Evolutionary conservation across 2,888 invertebrate species (phyloP).

Genomic region (Pinctada fucata): DNA sequence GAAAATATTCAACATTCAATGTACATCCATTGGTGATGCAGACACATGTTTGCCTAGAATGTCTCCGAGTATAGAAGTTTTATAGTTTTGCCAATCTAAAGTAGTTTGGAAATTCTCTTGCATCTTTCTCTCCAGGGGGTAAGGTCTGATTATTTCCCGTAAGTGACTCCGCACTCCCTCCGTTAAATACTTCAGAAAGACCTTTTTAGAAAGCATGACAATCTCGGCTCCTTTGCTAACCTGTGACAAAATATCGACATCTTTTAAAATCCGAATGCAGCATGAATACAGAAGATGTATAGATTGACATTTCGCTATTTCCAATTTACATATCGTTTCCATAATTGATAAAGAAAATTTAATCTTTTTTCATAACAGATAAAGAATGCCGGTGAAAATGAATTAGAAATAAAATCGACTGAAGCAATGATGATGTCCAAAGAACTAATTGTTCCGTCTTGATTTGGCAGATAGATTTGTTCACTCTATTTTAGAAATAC

Average conservation of each 20-base stretch:
- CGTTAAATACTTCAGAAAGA: slow-evolving; percentile 62
- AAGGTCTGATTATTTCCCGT: slow-evolving; percentile 56
- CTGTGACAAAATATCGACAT: slow-evolving; percentile 31
- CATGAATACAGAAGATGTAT: neutral
- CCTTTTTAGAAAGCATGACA: slow-evolving; percentile 64
- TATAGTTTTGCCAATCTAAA: slow-evolving; percentile 62
- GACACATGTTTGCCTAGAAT: neutral
- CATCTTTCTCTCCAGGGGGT: slow-evolving; percentile 56
- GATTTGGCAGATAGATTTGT: too few relatives aligned
- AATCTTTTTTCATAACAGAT: too few relatives aligned
- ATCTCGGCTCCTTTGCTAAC: slow-evolving; percentile 69
- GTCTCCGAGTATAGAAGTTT: slow-evolving; percentile 26
- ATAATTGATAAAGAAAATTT: too few relatives aligned
- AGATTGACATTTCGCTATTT: too few relatives aligned
- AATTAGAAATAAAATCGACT: too few relatives aligned
- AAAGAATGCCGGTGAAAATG: too few relatives aligned
- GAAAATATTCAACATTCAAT: neutral
- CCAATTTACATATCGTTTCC: too few relatives aligned
- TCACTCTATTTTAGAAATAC: neutral
- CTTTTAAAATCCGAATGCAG: neutral
- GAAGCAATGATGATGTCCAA: too few relatives aligned
- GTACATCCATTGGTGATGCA: neutral
- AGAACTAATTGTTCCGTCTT: too few relatives aligned
- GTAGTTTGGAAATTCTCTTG: slow-evolving; percentile 63
- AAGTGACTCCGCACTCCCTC: slow-evolving; percentile 53